Percentiles rank a stretch among this genome's conserved stretches.
phyloP scores from a whole-genome alignment of 1,140 invertebrate genomes.

The Bacillus rossius region DNA sequence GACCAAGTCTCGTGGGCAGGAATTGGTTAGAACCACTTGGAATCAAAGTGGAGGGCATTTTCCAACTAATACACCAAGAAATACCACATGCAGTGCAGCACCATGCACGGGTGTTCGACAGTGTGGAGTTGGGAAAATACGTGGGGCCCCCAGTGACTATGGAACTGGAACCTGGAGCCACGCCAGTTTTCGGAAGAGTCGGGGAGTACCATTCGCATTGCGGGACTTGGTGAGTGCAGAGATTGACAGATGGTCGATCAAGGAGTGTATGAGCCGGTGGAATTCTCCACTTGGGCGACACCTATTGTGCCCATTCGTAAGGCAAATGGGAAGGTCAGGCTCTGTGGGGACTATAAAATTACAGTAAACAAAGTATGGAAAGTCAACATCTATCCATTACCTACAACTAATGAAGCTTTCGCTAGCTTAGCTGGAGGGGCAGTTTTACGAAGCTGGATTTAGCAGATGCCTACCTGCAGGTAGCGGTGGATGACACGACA shows the following conservation, averaged over 20 bases:
- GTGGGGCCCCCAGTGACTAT: background rate
- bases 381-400: constrained; percentile 18
- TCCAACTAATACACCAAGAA: no score
- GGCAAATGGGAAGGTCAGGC: constrained; percentile 23
- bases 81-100: background rate
- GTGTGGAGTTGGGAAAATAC: background rate
- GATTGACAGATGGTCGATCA: constrained; percentile 23
- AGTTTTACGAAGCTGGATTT: constrained; percentile 32
- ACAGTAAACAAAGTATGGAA: constrained; percentile 21
- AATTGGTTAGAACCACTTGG: no score
- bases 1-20: no score
- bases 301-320: constrained; percentile 9
- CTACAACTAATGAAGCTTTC: constrained; percentile 16
- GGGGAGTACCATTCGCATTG: constrained; percentile 4
- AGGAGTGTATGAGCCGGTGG: constrained; percentile 23
- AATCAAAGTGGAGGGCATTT: no score
- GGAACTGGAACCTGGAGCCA: background rate
- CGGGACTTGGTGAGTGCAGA: constrained; percentile 25
- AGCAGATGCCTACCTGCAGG: constrained; percentile 32
- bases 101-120: background rate
- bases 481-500: constrained; percentile 27
- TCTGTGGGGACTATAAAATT: constrained; percentile 35
- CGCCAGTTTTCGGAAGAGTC: constrained; percentile 11
- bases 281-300: constrained; percentile 21
- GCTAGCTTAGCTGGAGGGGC: constrained; percentile 22